These are phyloP conservation scores for Maniola hyperantus DNA, from an alignment of 2,888 invertebrate genomes.

Conservation along the genomic window DNA sequence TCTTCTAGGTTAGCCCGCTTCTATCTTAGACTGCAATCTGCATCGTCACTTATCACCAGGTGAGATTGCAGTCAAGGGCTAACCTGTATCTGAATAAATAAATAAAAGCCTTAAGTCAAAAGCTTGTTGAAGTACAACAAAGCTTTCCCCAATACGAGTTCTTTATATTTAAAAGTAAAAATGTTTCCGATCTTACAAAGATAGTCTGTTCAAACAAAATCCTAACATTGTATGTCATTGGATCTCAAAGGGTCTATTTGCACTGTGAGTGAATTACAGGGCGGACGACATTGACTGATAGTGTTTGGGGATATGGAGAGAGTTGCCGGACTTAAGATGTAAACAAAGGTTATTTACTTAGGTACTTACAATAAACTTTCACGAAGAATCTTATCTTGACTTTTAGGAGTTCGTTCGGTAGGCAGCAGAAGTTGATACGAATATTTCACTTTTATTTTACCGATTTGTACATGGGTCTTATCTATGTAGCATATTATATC, in stretches of 20 bases:
- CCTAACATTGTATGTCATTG: conserved; percentile 30
- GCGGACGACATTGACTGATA: conserved; percentile 51
- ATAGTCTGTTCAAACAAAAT: conserved; percentile 34
- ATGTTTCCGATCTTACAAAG: conserved; percentile 19
- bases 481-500: too few species aligned
- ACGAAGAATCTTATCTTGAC: conserved; percentile 20
- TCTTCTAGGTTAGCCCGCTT: too few species aligned
- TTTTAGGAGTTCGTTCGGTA: conserved; percentile 22
- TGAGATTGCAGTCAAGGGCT: too few species aligned
- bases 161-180: conserved; percentile 6
- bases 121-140: too few species aligned
- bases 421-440: neutral
- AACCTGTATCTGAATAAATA: too few species aligned
- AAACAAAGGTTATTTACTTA: conserved; percentile 38
- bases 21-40: too few species aligned
- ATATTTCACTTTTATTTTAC: neutral
- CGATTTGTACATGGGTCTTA: too few species aligned
- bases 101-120: too few species aligned
- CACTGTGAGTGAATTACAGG: conserved; percentile 45
- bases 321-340: conserved; percentile 38
- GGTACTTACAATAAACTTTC: too few species aligned
- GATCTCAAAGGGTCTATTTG: conserved; percentile 40
- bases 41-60: too few species aligned
- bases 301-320: conserved; percentile 49
- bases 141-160: neutral